Base-by-base conservation (phyloP, 2,113 vertebrate genomes). In the Brachionichthys hirsutus region DNA sequence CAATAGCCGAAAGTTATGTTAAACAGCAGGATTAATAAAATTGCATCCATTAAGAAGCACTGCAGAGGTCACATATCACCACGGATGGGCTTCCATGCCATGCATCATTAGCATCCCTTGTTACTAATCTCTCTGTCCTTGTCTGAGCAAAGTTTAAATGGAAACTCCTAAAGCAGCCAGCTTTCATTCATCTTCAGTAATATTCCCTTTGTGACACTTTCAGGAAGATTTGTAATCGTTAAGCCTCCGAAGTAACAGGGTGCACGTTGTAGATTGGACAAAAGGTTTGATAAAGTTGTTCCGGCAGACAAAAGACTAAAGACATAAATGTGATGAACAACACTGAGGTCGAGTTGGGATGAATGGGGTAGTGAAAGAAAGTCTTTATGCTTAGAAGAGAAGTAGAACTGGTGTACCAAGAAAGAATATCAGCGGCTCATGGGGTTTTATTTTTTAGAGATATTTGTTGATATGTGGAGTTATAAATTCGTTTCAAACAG, bases 101-200 rank as follows among this genome's bases (percentile, higher is more conserved):
- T 18, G 30, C 44, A 57, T 61, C 34, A 80, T 79, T 73, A 80
- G 47, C 61, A 43, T 68, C 54, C 43, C 49, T 43, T 51, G 59
- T 76, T 65, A 67, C 50, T 76, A 83, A 80, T 77, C 58, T 66
- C 16, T 70, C 70, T 24, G 56, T 57, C 62, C 70, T 54, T 60
- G 56, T 52, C 30, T 65, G 44, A 44, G 55, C 52, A 43, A 50
- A 77, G 56, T 75, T 73, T 63, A 62, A 74, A 64, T 62, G 20
- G 17, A 34, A 62, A 68, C 60, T 64, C 45, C 17, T 38, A 54
- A 53, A 62, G 50, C 44, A 24, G 54, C 51, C 38, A 15, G 2
- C 18, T 70, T 64, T 56, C 30, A 71, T 75, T 72, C 58, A 70
- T 79, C 70, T 72, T 62, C 50, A 44, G 54, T 69, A 80, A 75